Evolutionary conservation across 92 coral and sea anemone genomes (phyloP), one percentile per base, ranked within the genome.

Genomic region (Nematostella vectensis): DNA sequence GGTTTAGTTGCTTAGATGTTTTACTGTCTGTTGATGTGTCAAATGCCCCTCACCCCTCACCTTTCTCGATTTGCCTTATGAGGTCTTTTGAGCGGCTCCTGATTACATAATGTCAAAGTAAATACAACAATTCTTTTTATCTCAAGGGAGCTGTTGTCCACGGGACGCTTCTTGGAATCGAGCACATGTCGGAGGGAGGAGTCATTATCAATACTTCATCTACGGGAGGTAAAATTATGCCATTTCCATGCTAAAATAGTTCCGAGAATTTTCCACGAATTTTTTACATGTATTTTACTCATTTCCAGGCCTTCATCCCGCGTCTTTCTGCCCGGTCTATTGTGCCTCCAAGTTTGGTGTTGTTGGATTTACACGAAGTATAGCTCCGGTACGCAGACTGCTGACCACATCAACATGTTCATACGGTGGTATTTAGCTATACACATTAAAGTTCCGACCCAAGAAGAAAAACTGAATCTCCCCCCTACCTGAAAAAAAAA

Each of bases 271-370:
- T 15, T 15, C 15, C 40, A 33, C 40, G 40, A 33, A 33, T 33
- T 22, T 9, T 22, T 45, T 8, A 6, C 21, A 9, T 53, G 0
- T 15, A 1, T 16, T 33, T 4, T 25, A 45, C 3, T 18, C 11
- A 44, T 23, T 17, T 48, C 12, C 64, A 88, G 97, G 97, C 16
- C 59, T 89, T 26, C 71, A 81, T 13, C 95, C 97, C 8, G 82
- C 83, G 6, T 78, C 86, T 3, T 86, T 77, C 63, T 70, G 83
- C 13, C 98, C 98, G 3, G 93, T 86, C 39, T 89, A 89, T 56
- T 88, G 95, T 40, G 97, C 91, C 38, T 76, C 93, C 17, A 91
- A 91, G 64, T 80, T 59, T 61, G 98, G 98, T 23, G 82, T 91
- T 3, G 48, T 91, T 59, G 98, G 98, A 15, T 91, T 91, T 53